Evolutionary conservation across 2,113 vertebrate genomes (phyloP).

Genomic region (Stegostoma tigrinum): DNA sequence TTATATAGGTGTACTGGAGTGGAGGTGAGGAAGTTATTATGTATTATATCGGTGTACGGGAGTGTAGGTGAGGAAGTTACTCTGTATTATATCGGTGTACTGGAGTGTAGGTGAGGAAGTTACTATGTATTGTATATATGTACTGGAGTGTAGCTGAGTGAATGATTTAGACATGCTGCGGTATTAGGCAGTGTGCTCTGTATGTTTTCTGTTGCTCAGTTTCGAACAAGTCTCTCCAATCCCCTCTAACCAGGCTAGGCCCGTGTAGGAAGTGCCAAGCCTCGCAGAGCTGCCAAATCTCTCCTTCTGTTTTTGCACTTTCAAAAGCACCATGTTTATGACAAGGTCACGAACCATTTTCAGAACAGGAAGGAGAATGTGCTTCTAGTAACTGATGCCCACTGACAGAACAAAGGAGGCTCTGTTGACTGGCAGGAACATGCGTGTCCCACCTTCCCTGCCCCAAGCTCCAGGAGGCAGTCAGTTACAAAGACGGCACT

Average conservation of each 20-base stretch:
- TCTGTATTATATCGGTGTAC: too few species aligned
- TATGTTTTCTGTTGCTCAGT: not conserved
- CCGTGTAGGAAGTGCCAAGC: not conserved
- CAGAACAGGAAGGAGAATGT: not conserved
- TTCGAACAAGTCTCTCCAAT: not conserved
- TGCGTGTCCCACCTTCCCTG: not conserved
- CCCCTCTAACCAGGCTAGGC: not conserved
- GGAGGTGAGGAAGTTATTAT: too few species aligned
- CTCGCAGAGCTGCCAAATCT: not conserved
- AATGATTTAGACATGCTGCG: not conserved
- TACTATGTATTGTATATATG: too few species aligned
- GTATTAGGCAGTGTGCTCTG: not conserved
- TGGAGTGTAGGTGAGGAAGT: too few species aligned
- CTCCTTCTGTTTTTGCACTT: not conserved
- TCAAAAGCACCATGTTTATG: not conserved
- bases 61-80: too few species aligned
- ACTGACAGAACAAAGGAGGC: not conserved
- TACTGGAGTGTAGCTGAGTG: too few species aligned
- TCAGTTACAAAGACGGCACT: not conserved
- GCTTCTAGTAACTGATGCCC: not conserved
- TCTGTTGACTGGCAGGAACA: not conserved
- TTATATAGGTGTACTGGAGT: too few species aligned
- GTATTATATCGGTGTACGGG: too few species aligned
- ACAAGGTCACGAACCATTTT: not conserved
- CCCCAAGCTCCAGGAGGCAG: not conserved